Evolutionary conservation across 2,797 vertebrate species (phyloP).

Genomic region (Eremophila alpestris): DNA sequence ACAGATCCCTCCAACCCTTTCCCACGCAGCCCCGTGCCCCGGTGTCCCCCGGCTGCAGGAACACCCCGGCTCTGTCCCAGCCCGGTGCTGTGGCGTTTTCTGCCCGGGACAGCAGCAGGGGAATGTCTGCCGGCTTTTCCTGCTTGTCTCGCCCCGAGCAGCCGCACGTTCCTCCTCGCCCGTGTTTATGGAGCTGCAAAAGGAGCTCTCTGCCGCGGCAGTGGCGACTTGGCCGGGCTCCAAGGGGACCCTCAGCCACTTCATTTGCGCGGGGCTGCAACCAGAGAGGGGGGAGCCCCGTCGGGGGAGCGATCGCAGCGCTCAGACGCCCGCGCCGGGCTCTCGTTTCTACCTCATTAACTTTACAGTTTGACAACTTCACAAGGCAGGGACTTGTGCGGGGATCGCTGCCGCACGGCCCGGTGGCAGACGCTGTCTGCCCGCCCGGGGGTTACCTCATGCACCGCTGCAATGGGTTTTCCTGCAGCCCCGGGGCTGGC

Average conservation of each 20-base stretch:
- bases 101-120: neutral
- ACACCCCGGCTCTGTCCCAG: neutral
- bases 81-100: neutral
- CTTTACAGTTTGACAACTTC: constrained; percentile 72
- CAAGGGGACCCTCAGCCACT: constrained; percentile 55
- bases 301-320: constrained; percentile 38
- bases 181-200: neutral
- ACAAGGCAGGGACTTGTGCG: constrained; percentile 53
- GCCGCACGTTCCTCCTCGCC: neutral
- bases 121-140: constrained; percentile 47
- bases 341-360: constrained; percentile 75
- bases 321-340: constrained; percentile 40
- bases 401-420: neutral
- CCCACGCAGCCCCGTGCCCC: too few relatives aligned
- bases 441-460: neutral
- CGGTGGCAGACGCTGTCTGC: neutral
- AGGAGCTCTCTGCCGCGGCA: constrained; percentile 1
- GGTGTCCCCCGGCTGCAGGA: neutral
- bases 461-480: neutral
- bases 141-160: neutral
- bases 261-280: constrained; percentile 24
- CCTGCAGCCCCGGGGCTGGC: neutral
- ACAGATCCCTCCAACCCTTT: too few relatives aligned
- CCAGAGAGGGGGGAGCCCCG: neutral
- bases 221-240: constrained; percentile 6